Conservation (phyloP, 2,888 invertebrate genomes). For the Agrochola circellaris region DNA sequence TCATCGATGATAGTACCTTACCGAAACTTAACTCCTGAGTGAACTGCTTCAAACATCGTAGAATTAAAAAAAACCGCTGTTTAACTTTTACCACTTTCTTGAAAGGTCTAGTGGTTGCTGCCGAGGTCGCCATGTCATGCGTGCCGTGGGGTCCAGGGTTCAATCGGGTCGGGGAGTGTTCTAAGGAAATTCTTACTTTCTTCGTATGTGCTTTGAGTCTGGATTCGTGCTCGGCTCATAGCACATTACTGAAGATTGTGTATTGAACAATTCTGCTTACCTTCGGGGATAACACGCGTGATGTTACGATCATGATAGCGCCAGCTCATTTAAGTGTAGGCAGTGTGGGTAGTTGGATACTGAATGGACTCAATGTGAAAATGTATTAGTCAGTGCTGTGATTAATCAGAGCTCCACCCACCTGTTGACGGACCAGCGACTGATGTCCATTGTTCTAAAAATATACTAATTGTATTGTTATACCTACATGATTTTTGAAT, state of each 20-base stretch:
- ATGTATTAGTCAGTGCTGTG: constrained; percentile 39
- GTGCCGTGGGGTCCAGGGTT: background rate
- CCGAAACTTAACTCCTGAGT: background rate
- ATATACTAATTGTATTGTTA: constrained; percentile 16
- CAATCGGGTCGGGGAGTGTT: background rate
- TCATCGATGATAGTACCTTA: background rate
- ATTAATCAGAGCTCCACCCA: constrained; percentile 33
- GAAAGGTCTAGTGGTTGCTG: background rate
- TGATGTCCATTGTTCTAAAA: constrained; percentile 42
- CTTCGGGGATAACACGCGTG: background rate
- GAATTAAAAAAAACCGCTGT: background rate
- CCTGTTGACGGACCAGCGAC: background rate
- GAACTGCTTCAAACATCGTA: background rate
- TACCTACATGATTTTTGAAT: background rate
- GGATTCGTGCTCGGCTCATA: background rate
- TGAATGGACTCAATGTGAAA: background rate
- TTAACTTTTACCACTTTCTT: background rate
- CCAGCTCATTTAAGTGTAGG: background rate
- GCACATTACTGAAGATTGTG: background rate
- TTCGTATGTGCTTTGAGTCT: background rate
- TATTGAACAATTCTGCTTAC: background rate
- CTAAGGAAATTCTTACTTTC: background rate
- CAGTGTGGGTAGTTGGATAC: background rate
- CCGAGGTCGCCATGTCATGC: background rate
- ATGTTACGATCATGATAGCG: background rate